Base-by-base conservation (phyloP, 2,113 vertebrate genomes). In the Echinops telfairi region DNA sequence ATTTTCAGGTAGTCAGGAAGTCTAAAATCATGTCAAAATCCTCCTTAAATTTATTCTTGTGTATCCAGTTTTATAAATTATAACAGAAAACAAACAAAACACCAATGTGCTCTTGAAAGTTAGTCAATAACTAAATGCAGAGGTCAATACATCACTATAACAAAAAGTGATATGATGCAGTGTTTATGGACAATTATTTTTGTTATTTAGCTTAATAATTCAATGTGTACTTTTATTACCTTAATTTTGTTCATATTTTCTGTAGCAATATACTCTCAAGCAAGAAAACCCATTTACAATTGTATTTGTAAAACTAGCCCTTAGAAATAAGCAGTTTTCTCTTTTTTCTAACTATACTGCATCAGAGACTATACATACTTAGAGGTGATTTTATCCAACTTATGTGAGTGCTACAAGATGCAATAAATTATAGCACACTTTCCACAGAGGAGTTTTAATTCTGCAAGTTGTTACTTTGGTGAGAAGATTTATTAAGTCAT, bases 401-500 rank as follows among this genome's bases (percentile, higher is more conserved):
- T 88, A 53, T 64, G 43, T 81, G 83, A 36, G 47, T 88, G 89
- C 68, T 73, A 80, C 25, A 29, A 66, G 36, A 90, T 86, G 19
- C 17, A 90, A 83, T 96, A 88, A 94, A 95, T 95, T 68, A 94
- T 29, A 80, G 38, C 2, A 20, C 7, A 66, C 22, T 78, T 86
- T 92, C 83, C 80, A 70, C 76, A 95, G 38, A 87, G 71, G 83
- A 23, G 16, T 89, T 93, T 95, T 90, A 95, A 95, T 86, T 88
- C 85, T 78, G 0, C 86, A 96, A 93, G 62, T 92, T 95, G 81
- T 90, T 96, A 86, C 76, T 92, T 95, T 95, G 88, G n/a, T 78
- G 90, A 58, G 90, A 90, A 96, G 90, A 96, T 97, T 96, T 96
- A 96, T 94, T 94, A 95, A 93, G 68, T 89, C 62, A 64, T 83